Conservation (phyloP, 2,113 vertebrate genomes). For the Hippocampus barbouri region DNA sequence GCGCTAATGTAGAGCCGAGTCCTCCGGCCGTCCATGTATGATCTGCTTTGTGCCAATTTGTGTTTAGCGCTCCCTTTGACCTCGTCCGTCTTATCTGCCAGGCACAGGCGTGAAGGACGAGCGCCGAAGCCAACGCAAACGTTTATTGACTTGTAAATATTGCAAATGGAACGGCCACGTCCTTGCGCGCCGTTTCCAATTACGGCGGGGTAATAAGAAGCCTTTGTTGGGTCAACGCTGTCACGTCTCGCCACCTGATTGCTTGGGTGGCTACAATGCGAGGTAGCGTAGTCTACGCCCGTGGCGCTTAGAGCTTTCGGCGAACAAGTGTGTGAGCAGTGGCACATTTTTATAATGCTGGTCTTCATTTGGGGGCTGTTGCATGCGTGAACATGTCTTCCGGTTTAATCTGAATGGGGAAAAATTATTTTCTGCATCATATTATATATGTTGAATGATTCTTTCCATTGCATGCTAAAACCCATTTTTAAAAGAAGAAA, state of each 20-base stretch:
- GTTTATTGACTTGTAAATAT: constrained; percentile 76
- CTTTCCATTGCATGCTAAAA: too few relatives aligned
- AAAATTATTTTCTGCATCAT: too few relatives aligned
- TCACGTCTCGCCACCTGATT: neutral
- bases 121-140: constrained; percentile 39
- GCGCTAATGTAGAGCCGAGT: constrained; percentile 42
- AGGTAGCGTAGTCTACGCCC: neutral
- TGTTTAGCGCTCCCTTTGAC: constrained; percentile 64
- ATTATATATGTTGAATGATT: too few relatives aligned
- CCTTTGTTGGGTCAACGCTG: constrained; percentile 61
- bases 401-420: too few relatives aligned
- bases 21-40: constrained; percentile 50
- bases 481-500: too few relatives aligned
- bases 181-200: constrained; percentile 63
- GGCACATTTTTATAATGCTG: too few relatives aligned
- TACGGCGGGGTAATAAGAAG: constrained; percentile 65
- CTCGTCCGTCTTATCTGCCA: constrained; percentile 58
- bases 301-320: neutral
- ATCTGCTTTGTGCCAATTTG: constrained; percentile 64
- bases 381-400: too few relatives aligned
- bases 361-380: too few relatives aligned
- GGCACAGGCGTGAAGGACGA: constrained; percentile 65
- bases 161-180: constrained; percentile 63
- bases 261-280: neutral
- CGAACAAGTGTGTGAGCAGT: too few relatives aligned